Conservation (phyloP, 2,113 vertebrate species). For the Toxotes jaculatrix region DNA sequence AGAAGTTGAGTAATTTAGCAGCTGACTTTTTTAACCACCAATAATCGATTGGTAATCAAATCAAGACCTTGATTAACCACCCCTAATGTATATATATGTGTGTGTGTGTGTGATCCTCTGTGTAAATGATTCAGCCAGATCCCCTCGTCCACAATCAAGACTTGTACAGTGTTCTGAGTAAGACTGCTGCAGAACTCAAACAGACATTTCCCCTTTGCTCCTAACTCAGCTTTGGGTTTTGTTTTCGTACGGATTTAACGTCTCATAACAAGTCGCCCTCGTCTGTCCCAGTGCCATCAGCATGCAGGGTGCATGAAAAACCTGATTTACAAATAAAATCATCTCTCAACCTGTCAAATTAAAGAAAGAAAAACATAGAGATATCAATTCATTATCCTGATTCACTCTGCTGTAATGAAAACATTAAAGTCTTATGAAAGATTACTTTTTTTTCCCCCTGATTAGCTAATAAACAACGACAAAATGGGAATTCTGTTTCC, state of each 20-base stretch:
- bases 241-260: neutral
- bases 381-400: slow-evolving; percentile 13
- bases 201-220: neutral
- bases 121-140: slow-evolving; percentile 15
- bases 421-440: slow-evolving; percentile 16
- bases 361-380: neutral
- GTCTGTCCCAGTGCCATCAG: slow-evolving; percentile 3
- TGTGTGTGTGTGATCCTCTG: slow-evolving; percentile 6
- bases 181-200: slow-evolving; percentile 17
- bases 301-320: slow-evolving; percentile 12
- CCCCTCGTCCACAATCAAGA: slow-evolving; percentile 4
- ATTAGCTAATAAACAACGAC: slow-evolving; percentile 26
- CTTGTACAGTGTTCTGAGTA: neutral
- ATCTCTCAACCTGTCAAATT: slow-evolving; percentile 3
- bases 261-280: slow-evolving; percentile 1
- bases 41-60: no score
- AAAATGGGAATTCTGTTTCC: neutral
- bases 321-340: slow-evolving; percentile 8
- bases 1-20: no score
- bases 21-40: no score
- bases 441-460: slow-evolving; percentile 3
- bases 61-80: no score
- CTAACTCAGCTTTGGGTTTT: slow-evolving; percentile 2
- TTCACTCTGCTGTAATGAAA: slow-evolving; percentile 7
- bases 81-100: no score